A percentile compares a stretch with the other conserved stretches of the same genome.
Evolutionary conservation across 2,113 vertebrate species (phyloP).

Genomic region (Mormoops blainvillei): DNA sequence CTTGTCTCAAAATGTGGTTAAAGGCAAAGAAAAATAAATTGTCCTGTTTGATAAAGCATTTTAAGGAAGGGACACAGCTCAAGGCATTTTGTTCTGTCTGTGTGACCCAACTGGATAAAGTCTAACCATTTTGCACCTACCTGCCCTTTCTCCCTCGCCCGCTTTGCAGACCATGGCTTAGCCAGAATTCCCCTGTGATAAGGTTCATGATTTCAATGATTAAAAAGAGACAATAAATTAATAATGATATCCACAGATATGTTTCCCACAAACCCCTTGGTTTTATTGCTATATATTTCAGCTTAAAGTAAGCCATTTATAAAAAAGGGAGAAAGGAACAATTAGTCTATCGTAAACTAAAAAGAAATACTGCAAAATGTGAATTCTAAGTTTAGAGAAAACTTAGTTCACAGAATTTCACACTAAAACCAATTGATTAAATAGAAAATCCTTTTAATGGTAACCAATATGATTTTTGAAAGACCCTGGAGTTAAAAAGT

Average conservation of each 20-base stretch:
- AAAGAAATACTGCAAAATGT: background rate
- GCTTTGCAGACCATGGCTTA: background rate
- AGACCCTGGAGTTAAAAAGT: background rate
- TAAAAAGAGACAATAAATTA: background rate
- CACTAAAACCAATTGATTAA: background rate
- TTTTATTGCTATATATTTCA: background rate
- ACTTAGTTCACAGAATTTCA: background rate
- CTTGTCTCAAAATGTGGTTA: background rate
- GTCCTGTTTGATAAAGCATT: background rate
- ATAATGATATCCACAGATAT: background rate
- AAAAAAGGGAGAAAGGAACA: background rate
- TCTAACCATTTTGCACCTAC: background rate
- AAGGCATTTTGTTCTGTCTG: background rate
- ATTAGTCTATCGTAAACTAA: background rate
- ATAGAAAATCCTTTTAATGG: background rate
- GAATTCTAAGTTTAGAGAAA: background rate
- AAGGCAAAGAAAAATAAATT: background rate
- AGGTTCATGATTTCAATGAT: background rate
- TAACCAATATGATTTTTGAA: background rate
- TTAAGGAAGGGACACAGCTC: background rate
- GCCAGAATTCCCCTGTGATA: background rate
- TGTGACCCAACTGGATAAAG: background rate
- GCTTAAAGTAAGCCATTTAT: slow-evolving; percentile 1
- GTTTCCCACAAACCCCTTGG: background rate
- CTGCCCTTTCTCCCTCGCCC: background rate